Percentiles rank a stretch among this genome's conserved stretches.
Conservation (phyloP, 2,797 vertebrate species). For the Echeneis naucrates region DNA sequence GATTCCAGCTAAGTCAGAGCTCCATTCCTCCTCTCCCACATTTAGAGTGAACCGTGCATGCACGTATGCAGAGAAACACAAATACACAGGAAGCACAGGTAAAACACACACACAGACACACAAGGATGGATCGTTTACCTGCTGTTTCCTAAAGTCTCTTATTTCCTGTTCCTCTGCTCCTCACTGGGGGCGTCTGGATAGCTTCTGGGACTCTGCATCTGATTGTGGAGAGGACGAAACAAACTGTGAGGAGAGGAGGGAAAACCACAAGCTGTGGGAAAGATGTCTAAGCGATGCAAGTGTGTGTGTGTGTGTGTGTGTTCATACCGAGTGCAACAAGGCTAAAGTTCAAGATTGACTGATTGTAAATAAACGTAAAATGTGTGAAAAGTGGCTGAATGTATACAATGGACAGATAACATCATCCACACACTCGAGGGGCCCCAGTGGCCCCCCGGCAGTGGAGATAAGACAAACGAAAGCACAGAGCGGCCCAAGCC, state of each 20-base stretch:
- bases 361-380: neutral
- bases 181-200: slow-evolving; percentile 41
- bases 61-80: slow-evolving; percentile 8
- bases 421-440: slow-evolving; percentile 22
- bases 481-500: neutral
- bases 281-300: neutral
- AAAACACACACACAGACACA: slow-evolving; percentile 22
- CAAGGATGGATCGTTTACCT: slow-evolving; percentile 55
- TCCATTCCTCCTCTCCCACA: slow-evolving; percentile 35
- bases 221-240: slow-evolving; percentile 29
- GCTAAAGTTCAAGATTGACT: neutral
- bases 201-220: slow-evolving; percentile 71
- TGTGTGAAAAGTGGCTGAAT: neutral
- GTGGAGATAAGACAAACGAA: slow-evolving; percentile 50
- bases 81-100: slow-evolving; percentile 21
- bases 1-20: slow-evolving; percentile 55
- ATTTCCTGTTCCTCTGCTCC: slow-evolving; percentile 68
- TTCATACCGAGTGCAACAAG: neutral
- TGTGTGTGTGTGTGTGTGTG: slow-evolving; percentile 8
- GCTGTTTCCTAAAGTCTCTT: slow-evolving; percentile 65
- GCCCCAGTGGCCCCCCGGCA: neutral
- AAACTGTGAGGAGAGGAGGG: slow-evolving; percentile 10
- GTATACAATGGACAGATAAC: neutral
- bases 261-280: too few relatives aligned
- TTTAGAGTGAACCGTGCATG: neutral